Evolutionary conservation across 2,888 invertebrate genomes (phyloP), one percentile per base, ranked within the genome.

Genomic region (Cheilosia vernalis): DNA sequence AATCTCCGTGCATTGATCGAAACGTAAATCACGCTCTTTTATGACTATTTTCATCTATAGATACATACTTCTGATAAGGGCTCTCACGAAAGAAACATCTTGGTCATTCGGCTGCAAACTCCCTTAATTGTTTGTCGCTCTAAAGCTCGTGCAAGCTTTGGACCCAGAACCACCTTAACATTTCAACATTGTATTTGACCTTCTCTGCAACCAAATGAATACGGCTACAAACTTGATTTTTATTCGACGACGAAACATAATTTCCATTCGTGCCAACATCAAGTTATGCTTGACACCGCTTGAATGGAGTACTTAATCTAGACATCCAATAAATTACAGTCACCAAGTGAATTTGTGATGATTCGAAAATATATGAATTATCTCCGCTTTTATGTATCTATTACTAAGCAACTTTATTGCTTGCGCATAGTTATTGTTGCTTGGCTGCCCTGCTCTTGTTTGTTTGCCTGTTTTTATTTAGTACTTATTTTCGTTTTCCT

Each of bases 271-370:
- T 66, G 64, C 53, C 7, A 80, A 51, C 56, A 56, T 53, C 44
- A 83, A 78, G 67, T 78, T 73, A 63, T 66, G 67, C 56, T 51
- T 47, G 56, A 67, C 78, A 69, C 72, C 66, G 24, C 30, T 17
- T 47, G 47, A 55, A 63, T 66, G 33, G 40, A 78, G 64, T 55
- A 74, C 79, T 79, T 83, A 78, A 74, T 83, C 69, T 78, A 83
- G 73, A 74, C 63, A 79, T 70, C 64, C 74, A 64, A 84, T 84
- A 79, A 84, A 79, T 79, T 84, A 70, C 70, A 79, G 84, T 84
- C 69, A 69, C 69, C 69, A 84, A 84, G 73, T 74, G 74, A 58
- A 84, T 84, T 79, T 84, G 60, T 74, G 79, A 76, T 79, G 74
- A 79, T 69, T 84, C 66, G 70, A 79, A 84, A 80, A 76, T 76